These are phyloP conservation scores for Cromileptes altivelis DNA, from an alignment of 2,113 vertebrate species.

Conservation along the genomic window DNA sequence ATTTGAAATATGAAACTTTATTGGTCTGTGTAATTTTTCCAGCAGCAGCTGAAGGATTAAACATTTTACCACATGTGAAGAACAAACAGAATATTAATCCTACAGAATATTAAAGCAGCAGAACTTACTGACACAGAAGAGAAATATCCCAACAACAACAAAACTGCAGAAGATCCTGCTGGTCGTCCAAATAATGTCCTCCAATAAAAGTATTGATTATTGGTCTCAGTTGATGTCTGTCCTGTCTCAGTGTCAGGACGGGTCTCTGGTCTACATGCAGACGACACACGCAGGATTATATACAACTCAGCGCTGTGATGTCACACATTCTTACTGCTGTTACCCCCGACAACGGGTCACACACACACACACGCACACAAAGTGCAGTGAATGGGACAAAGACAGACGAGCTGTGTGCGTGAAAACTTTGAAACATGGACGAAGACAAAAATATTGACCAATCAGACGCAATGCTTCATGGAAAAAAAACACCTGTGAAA, in stretches of 20 bases:
- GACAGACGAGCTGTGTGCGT: background rate
- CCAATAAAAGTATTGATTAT: background rate
- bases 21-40: too few species aligned
- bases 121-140: too few species aligned
- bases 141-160: too few species aligned
- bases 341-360: slow-evolving; percentile 48
- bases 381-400: background rate
- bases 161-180: too few species aligned
- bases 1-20: too few species aligned
- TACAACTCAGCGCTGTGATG: slow-evolving; percentile 45
- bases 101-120: too few species aligned
- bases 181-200: too few species aligned
- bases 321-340: slow-evolving; percentile 70
- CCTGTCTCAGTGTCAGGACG: slow-evolving; percentile 57
- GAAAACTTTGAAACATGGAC: background rate
- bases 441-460: slow-evolving; percentile 18
- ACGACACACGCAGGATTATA: slow-evolving; percentile 2
- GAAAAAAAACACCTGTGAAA: background rate
- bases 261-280: slow-evolving; percentile 19
- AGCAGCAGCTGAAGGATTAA: too few species aligned
- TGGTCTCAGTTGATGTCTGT: slow-evolving; percentile 22
- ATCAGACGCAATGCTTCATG: slow-evolving; percentile 3
- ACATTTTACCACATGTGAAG: too few species aligned
- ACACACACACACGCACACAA: slow-evolving; percentile 48
- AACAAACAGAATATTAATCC: too few species aligned